Base-by-base conservation (phyloP, 2,888 invertebrate genomes). In the Amphiduros pacificus region DNA sequence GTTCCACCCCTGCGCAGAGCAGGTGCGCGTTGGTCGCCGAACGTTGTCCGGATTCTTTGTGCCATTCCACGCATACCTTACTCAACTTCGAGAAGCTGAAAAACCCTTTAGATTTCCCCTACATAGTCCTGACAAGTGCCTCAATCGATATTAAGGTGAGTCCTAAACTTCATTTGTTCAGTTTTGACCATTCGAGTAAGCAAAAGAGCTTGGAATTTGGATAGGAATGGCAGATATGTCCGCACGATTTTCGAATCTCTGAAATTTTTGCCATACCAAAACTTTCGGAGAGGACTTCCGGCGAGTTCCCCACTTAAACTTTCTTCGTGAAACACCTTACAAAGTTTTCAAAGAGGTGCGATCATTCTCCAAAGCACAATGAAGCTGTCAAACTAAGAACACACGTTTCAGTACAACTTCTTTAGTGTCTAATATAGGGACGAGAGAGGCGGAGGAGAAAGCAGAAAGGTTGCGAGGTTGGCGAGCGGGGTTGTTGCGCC, bases 11-110 rank as follows among this genome's bases (percentile, higher is more conserved):
- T 78, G 78, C 78, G 79, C 77, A 69, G 68, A 61, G 62, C 60
- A 32, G 67, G 66, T 76, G 79, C 78, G 80, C 80, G 77, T 59
- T 73, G 64, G 69, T 60, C 65, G 64, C 50, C 65, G 72, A 90
- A 91, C 92, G 92, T 92, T 91, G 91, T 92, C 91, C 88, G 89
- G 91, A 92, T 92, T 93, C 92, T 92, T 92, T 92, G 91, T 92
- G 91, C 90, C 92, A 93, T 93, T 92, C 92, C 90, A 91, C 88
- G 90, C 92, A 93, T 93, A 91, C 92, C 92, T 91, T 85, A 84
- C 71, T 68, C 28, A 36, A 57, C 44, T 54, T 44, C 32, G 24
- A 27, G 32, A 27, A 61, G n/a, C 44, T 44, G n/a, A 44, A 44
- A 44, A 44, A 44, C 44, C 44, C 44, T 44, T 22, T 22, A 44